Conservation (phyloP, 2,888 invertebrate genomes). For the Sepioteuthis lessoniana region DNA sequence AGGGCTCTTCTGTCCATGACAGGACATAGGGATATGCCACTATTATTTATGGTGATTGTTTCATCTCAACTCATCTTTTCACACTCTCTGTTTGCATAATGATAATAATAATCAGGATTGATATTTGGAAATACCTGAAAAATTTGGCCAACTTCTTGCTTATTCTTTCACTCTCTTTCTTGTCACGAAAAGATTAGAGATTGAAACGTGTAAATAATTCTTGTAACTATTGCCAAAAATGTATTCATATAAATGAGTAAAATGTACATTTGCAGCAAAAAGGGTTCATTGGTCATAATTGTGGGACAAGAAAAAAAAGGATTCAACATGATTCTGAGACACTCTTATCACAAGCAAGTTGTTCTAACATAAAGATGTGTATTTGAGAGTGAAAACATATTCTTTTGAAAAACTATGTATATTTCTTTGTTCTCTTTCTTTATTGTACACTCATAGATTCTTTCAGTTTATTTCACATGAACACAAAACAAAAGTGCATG, state of each 20-base stretch:
- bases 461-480: background rate
- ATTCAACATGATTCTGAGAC: too few species aligned
- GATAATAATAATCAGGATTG: background rate
- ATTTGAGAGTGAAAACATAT: too few species aligned
- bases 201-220: background rate
- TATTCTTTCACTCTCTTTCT: background rate
- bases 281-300: background rate
- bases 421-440: too few species aligned
- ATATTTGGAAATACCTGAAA: slow-evolving; percentile 21
- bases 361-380: too few species aligned
- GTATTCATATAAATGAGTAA: too few species aligned
- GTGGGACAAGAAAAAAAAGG: background rate
- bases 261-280: background rate
- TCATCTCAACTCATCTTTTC: background rate
- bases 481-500: background rate
- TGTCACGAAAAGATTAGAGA: background rate
- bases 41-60: slow-evolving; percentile 21
- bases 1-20: background rate
- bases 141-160: background rate
- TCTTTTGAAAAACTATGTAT: too few species aligned
- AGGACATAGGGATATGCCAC: background rate
- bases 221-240: background rate
- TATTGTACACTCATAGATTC: background rate
- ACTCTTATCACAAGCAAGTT: too few species aligned
- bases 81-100: slow-evolving; percentile 14